A percentile compares a stretch with the other conserved stretches of the same genome.
Evolutionary conservation across 2,888 invertebrate species (phyloP).

Genomic region (Thelaira solivaga): DNA sequence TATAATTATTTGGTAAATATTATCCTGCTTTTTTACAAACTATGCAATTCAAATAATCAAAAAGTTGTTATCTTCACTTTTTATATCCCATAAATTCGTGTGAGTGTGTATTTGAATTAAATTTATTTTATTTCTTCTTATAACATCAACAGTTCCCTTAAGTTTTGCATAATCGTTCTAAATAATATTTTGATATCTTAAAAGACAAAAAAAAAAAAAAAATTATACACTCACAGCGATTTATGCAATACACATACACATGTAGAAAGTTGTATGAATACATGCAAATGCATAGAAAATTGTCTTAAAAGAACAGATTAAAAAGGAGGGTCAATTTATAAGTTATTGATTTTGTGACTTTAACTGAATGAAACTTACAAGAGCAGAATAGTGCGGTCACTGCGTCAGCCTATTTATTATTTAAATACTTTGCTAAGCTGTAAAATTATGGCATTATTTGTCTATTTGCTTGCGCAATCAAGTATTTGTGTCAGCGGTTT

Average conservation of each 20-base stretch:
- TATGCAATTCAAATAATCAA: background rate
- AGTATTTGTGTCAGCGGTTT: too few species aligned
- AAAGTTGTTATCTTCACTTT: background rate
- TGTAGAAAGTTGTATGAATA: background rate
- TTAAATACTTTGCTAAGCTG: too few species aligned
- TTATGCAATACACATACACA: background rate
- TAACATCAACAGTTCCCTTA: conserved; percentile 31
- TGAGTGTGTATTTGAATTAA: too few species aligned
- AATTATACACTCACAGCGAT: too few species aligned
- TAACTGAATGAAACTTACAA: background rate
- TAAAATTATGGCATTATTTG: too few species aligned
- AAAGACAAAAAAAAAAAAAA: background rate
- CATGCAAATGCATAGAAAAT: background rate
- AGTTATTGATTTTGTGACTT: background rate
- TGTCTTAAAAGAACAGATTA: background rate
- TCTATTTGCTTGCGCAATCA: too few species aligned
- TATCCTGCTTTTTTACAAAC: background rate
- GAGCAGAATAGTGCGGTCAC: too few species aligned
- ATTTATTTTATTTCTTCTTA: background rate
- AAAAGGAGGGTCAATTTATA: background rate
- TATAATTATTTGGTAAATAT: conserved; percentile 1
- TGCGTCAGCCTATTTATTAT: too few species aligned
- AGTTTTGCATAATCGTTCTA: conserved; percentile 46
- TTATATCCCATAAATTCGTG: too few species aligned
- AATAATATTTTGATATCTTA: conserved; percentile 41